Conservation (phyloP, 2,797 vertebrate genomes). For the Microctenopoma stevenorrisi region DNA sequence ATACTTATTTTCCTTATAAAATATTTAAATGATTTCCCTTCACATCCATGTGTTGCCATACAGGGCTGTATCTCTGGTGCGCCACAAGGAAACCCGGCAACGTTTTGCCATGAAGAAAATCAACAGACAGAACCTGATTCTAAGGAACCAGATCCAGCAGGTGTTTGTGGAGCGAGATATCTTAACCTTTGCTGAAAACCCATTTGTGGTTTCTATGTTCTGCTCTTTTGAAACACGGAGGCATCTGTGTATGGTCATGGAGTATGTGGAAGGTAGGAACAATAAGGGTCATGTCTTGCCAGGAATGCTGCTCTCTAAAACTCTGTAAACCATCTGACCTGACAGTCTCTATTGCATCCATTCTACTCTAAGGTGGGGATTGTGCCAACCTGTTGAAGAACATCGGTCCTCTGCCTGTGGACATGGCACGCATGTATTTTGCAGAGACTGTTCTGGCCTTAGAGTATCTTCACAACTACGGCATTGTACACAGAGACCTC, state of each 20-base stretch:
- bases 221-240: conserved; percentile 95
- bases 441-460: conserved; percentile 94
- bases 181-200: conserved; percentile 94
- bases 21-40: background rate
- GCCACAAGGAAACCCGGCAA: conserved; percentile 91
- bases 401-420: conserved; percentile 93
- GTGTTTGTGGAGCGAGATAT: conserved; percentile 96
- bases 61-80: conserved; percentile 92
- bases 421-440: conserved; percentile 96
- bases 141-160: conserved; percentile 96
- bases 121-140: conserved; percentile 94
- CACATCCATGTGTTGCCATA: background rate
- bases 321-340: background rate
- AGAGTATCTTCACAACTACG: conserved; percentile 94
- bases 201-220: conserved; percentile 98
- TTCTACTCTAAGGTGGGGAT: conserved; percentile 86
- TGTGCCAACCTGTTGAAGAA: conserved; percentile 95
- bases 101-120: conserved; percentile 98
- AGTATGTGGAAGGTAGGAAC: conserved; percentile 93
- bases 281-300: background rate
- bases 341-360: background rate
- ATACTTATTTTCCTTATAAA: background rate
- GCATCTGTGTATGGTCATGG: conserved; percentile 97
- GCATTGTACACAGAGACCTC: conserved; percentile 93
- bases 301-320: background rate